Evolutionary conservation across 1,140 invertebrate genomes (phyloP), one percentile per base, ranked within the genome.

Genomic region (Drusus annulatus): DNA sequence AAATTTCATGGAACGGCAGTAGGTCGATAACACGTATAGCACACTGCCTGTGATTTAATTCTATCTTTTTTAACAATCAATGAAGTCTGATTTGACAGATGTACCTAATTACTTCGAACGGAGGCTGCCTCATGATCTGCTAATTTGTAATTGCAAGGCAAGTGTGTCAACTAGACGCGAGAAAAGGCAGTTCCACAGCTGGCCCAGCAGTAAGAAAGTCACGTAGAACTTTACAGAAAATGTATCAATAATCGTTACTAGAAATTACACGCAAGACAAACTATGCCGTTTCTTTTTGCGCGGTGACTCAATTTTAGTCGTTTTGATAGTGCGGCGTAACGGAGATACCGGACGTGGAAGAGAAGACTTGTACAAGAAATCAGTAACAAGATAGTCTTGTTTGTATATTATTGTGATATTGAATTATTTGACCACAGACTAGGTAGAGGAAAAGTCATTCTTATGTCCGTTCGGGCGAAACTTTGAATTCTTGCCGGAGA

Each of bases 121-220:
- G 16, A 65, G 50, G 51, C 50, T 13, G 71, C 15, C 50, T 25
- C 23, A 74, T 56, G 71, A 74, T 54, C 50, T 52, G 71, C 19
- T 56, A 23, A 74, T 74, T 74, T 74, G 10, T 74, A 74, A 54
- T 56, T 74, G 71, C 45, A 19, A 74, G 71, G 71, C 51, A 74
- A 74, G 71, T 74, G 51, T 74, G 71, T 74, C 71, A 74, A 54
- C 19, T 51, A 50, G 68, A 51, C 36, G 1, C 16, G 21, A 52
- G 71, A 54, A 36, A 74, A 71, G 50, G 28, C 50, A 54, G 50
- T 17, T 23, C 71, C 17, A n/a, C 19, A n/a, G 4, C 10, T 17
- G 56, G 56, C 23, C 8, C 2, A 17, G 19, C 8, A 7, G 23
- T 17, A 17, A 23, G 56, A 23, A 60, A 17, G 56, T 17, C 2